Evolutionary conservation across 1,140 invertebrate species (phyloP), one percentile per base, ranked within the genome.

Genomic region (Schlechtendalia chinensis): DNA sequence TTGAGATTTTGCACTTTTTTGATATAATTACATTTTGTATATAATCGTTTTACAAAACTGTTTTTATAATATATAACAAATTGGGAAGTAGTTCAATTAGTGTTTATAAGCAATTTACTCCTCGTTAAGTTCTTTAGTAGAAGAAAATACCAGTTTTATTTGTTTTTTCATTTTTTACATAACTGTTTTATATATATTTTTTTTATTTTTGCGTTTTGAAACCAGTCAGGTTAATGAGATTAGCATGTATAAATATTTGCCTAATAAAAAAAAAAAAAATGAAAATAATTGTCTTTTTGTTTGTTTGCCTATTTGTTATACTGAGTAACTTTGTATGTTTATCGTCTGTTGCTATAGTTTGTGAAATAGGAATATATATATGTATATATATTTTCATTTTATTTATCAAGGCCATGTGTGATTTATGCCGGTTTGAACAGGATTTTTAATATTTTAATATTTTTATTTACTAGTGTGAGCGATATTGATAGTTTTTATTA

Each of bases 1-100:
- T n/a, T 75, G 58, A 39, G 19, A 59, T 77, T 77, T 75, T 77
- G 29, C 74, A 77, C 74, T 59, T 59, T 77, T 72, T 75, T 58
- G 45, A 77, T 58, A 59, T 32, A 19, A 10, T 12, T 29, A 74
- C 10, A 58, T 74, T 77, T 59, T 77, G 74, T 77, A 77, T 22
- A 59, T 56, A 74, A 50, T 69, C 16, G 32, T 59, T 11, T 77
- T 59, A 39, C 3, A 8, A 27, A 29, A 59, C 17, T 58, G 27
- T 58, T 54, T 74, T 56, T 74, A 24, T 74, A 5, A 12, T 39
- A 56, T 29, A 29, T 24, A 54, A 74, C 27, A 54, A 29, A 22
- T 74, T 54, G 54, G n/a, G 12, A 74, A 58, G 12, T 69, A 39
- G 39, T 47, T 45, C 2, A 67, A 22, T n/a, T n/a, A 45, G 24